phyloP scores from a whole-genome alignment of 2,888 invertebrate genomes.

The Julus scanicus region DNA sequence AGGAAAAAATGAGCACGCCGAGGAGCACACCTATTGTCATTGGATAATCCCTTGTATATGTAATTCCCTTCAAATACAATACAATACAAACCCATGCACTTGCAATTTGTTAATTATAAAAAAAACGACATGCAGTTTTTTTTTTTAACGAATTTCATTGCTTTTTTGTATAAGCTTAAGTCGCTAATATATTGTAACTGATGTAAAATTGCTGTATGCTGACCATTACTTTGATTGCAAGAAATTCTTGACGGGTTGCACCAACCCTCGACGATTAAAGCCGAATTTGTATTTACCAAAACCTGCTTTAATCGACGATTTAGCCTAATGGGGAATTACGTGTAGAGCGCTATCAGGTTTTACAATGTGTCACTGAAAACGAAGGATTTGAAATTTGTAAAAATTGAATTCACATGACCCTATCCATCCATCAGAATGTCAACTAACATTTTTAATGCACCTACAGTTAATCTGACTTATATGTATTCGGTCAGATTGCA shows the following conservation, averaged over 20 bases:
- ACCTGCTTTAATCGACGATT: not conserved
- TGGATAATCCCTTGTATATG: constrained; percentile 29
- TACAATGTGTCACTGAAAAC: constrained; percentile 38
- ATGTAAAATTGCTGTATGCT: constrained; percentile 4
- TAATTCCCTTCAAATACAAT: constrained; percentile 13
- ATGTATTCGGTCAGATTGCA: not conserved
- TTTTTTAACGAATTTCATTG: constrained; percentile 35
- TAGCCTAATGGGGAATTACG: not conserved
- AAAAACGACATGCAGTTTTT: not conserved
- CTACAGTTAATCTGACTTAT: not conserved
- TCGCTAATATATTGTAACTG: not conserved
- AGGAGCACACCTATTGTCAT: constrained; percentile 15
- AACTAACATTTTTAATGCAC: not conserved
- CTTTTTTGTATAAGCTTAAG: constrained; percentile 21
- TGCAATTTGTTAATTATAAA: not conserved
- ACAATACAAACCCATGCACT: not conserved
- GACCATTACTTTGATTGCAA: not conserved
- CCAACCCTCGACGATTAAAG: not conserved
- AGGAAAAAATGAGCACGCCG: constrained; percentile 15
- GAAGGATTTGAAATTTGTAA: constrained; percentile 4
- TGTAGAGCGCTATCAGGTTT: not conserved
- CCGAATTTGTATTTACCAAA: not conserved
- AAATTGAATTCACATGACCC: not conserved
- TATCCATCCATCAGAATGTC: not conserved
- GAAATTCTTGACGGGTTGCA: not conserved